Base-by-base conservation (phyloP, 2,888 invertebrate species). In the Coelopa pilipes region DNA sequence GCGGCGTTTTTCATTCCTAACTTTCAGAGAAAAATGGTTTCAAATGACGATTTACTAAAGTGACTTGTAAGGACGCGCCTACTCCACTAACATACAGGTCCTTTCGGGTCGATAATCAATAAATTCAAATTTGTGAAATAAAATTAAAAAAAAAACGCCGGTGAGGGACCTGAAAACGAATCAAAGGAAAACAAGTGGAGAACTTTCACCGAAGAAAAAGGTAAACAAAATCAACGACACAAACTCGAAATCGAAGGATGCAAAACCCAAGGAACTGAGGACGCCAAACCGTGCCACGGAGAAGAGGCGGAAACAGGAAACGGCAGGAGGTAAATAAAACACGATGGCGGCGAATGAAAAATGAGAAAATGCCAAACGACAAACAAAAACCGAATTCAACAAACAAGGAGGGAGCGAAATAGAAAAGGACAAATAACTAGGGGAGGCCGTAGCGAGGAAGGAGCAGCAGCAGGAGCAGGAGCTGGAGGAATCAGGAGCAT, bases 321-420 rank as follows among this genome's bases (percentile, higher is more conserved):
- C 24, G 15, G 34, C 21, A 24, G 24, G 17, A 50, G 24, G 34
- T 24, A 66, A 66, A 66, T 50, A 66, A 34, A 66, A 66, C 49
- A 66, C 19, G 50, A 66, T 66, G 50, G 50, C 49, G 50, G 53
- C 24, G 50, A 50, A 49, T 15, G 15, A 50, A 62, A 62, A 34
- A 62, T 24, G 24, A 49, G 21, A 50, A 66, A 49, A 53, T 45
- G 66, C 24, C 24, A 62, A 34, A 49, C 15, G 15, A 66, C 50
- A 50, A 15, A 47, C 66, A 66, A 49, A 53, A 62, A 62, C 24
- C 24, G 11, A 9, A 62, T 24, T 34, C 24, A n/a, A 15, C 34
- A 60, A 15, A 34, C 11, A 60, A 60, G 15, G 1, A 60, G 24
- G 1, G 7, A 62, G 15, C 21, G 24, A 60, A 21, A n/a, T n/a